These are phyloP conservation scores for Atopsyche davidsoni DNA, from an alignment of 1,140 invertebrate species.

Conservation along the genomic window DNA sequence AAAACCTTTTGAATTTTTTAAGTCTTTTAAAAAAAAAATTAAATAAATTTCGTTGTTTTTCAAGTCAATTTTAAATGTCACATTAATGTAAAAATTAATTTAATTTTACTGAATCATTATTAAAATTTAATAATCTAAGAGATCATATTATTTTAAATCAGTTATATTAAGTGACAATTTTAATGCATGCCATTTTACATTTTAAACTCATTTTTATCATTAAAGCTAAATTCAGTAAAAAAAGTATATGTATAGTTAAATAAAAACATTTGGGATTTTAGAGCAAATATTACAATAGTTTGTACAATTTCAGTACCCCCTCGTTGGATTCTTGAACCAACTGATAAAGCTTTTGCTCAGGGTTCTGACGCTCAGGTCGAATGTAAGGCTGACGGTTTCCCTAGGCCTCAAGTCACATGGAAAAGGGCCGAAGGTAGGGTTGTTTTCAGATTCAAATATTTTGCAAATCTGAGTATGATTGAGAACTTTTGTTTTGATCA, in stretches of 20 bases:
- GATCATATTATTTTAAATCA: slow-evolving; percentile 1
- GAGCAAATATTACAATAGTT: slow-evolving; percentile 15
- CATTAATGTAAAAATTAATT: no score
- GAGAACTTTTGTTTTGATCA: slow-evolving; percentile 2
- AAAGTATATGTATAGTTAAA: not conserved
- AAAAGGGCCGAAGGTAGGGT: slow-evolving; percentile 84
- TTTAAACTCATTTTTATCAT: not conserved
- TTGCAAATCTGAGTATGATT: not conserved
- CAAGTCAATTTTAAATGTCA: no score
- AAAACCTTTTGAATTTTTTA: no score
- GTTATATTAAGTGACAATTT: no score
- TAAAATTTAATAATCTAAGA: no score
- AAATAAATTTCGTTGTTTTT: no score
- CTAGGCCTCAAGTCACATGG: slow-evolving; percentile 88
- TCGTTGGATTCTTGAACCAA: slow-evolving; percentile 92
- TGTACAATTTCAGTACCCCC: slow-evolving; percentile 73
- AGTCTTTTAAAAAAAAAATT: no score
- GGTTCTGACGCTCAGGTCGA: slow-evolving; percentile 87
- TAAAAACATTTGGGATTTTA: not conserved
- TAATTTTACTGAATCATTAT: no score
- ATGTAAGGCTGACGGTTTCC: slow-evolving; percentile 94
- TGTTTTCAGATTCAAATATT: not conserved
- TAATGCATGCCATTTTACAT: slow-evolving; percentile 1
- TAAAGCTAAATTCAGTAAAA: not conserved
- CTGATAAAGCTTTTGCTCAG: slow-evolving; percentile 91